These are phyloP conservation scores for Myopa testacea DNA, from an alignment of 2,888 invertebrate genomes.

Conservation along the genomic window DNA sequence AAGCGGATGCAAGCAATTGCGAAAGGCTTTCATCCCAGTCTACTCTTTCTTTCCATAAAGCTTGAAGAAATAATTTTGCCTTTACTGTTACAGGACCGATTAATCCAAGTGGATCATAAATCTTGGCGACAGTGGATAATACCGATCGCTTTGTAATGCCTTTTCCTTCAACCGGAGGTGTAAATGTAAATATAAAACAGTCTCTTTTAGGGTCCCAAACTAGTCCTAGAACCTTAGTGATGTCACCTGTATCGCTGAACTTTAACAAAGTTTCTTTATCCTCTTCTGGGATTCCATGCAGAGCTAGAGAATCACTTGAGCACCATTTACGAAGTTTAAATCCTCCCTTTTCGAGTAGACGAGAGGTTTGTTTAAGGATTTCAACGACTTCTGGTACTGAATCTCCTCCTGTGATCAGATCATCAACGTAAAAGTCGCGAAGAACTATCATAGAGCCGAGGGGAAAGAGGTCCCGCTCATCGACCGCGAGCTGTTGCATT, in stretches of 20 bases:
- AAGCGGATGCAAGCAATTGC: neutral
- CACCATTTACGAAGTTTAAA: constrained; percentile 48
- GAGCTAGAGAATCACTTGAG: constrained; percentile 32
- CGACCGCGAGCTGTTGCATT: constrained; percentile 38
- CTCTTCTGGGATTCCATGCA: constrained; percentile 5
- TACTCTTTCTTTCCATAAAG: constrained; percentile 12
- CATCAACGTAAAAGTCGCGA: constrained; percentile 51
- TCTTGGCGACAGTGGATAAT: neutral
- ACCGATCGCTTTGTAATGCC: neutral
- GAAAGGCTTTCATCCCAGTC: constrained; percentile 15
- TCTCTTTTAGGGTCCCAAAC: neutral
- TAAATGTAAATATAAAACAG: too few species aligned
- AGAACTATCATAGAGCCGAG: constrained; percentile 43
- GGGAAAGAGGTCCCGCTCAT: constrained; percentile 56
- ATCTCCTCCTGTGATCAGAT: constrained; percentile 45
- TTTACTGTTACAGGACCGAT: constrained; percentile 1
- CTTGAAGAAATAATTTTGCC: neutral
- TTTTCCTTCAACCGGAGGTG: too few species aligned
- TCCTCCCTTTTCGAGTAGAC: constrained; percentile 39
- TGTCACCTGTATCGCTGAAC: constrained; percentile 35
- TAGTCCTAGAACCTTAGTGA: constrained; percentile 35
- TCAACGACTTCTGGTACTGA: constrained; percentile 38
- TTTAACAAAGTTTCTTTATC: constrained; percentile 29
- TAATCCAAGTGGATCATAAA: constrained; percentile 8
- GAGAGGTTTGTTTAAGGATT: constrained; percentile 37